Evolutionary conservation across 2,888 invertebrate species (phyloP).

Genomic region (Apamea sordens): DNA sequence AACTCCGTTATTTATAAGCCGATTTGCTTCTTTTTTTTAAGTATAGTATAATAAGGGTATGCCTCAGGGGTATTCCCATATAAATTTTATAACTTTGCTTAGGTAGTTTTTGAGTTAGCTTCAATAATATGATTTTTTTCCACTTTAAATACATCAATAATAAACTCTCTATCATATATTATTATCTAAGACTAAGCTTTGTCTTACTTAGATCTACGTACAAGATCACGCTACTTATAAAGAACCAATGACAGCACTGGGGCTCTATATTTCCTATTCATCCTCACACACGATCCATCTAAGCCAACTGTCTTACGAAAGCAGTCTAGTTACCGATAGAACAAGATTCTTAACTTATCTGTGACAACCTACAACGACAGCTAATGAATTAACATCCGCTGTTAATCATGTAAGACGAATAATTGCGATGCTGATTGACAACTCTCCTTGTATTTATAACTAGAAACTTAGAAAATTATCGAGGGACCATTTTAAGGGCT

Average conservation of each 20-base stretch:
- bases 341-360: slow-evolving; percentile 63
- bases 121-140: no score
- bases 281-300: slow-evolving; percentile 19
- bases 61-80: no score
- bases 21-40: no score
- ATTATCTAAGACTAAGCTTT: neutral
- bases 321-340: slow-evolving; percentile 48
- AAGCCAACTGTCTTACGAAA: slow-evolving; percentile 52
- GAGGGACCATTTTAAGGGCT: neutral
- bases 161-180: neutral
- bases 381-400: slow-evolving; percentile 67
- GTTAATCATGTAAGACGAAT: slow-evolving; percentile 63
- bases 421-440: slow-evolving; percentile 64
- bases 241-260: neutral
- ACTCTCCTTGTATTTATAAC: slow-evolving; percentile 39
- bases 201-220: no score
- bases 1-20: no score
- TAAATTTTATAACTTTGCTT: no score
- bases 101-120: no score
- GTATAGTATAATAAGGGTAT: no score
- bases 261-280: slow-evolving; percentile 13
- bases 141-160: neutral
- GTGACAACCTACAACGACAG: slow-evolving; percentile 46
- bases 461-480: slow-evolving; percentile 34
- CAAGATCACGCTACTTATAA: neutral